Conservation (phyloP, 2,888 invertebrate genomes). For the Adelphocoris suturalis region DNA sequence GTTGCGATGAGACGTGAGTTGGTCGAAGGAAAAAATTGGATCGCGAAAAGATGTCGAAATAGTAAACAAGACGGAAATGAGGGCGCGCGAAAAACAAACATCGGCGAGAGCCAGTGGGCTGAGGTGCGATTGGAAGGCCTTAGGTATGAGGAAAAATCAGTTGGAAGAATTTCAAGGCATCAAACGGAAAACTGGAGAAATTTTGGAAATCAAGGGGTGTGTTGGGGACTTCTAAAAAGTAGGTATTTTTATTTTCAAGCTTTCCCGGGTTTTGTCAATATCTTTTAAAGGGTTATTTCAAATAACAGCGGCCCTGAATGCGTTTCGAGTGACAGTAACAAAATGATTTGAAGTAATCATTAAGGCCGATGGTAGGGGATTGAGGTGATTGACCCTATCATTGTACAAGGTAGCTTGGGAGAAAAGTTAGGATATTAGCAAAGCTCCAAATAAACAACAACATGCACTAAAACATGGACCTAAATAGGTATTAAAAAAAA, state of each 20-base stretch:
- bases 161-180: neutral
- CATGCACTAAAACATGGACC: constrained; percentile 49
- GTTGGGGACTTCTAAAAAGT: neutral
- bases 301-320: no score
- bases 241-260: no score
- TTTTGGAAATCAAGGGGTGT: neutral
- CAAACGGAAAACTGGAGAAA: neutral
- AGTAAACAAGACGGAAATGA: constrained; percentile 60
- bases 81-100: constrained; percentile 50
- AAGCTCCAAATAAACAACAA: constrained; percentile 54
- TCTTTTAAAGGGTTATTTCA: no score
- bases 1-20: neutral
- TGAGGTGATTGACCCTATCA: no score
- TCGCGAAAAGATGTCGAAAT: constrained; percentile 54
- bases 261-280: no score
- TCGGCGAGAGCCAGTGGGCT: neutral
- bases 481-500: neutral
- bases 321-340: no score
- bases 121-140: neutral
- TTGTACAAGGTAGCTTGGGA: neutral
- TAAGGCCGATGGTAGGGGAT: no score
- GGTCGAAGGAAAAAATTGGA: constrained; percentile 12
- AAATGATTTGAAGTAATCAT: no score
- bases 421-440: neutral
- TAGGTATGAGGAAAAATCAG: no score